Conservation (phyloP, 37 sponge, comb jelly and placozoan genomes). For the Corticium candelabrum region DNA sequence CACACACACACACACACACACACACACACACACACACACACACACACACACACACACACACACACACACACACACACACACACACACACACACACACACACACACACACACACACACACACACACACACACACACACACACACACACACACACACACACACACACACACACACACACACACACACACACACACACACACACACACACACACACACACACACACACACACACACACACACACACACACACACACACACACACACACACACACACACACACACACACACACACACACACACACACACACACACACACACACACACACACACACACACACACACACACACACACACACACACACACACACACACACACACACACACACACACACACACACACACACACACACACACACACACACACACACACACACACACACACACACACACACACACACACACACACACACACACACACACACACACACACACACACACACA, state of each 20-base stretch:
- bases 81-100: not conserved
- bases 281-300: not conserved
- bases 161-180: slow-evolving; percentile 37
- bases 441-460: slow-evolving; percentile 17
- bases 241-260: slow-evolving; percentile 17
- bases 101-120: not conserved
- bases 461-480: not conserved
- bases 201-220: slow-evolving; percentile 10
- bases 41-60: slow-evolving; percentile 12
- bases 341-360: slow-evolving; percentile 5
- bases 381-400: slow-evolving; percentile 20
- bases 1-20: not conserved
- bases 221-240: not conserved
- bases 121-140: not conserved
- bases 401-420: slow-evolving; percentile 5
- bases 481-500: slow-evolving; percentile 6
- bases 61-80: slow-evolving; percentile 7
- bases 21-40: slow-evolving; percentile 11
- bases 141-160: slow-evolving; percentile 23
- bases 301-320: not conserved
- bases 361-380: slow-evolving; percentile 24
- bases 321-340: slow-evolving; percentile 5
- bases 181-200: slow-evolving; percentile 30
- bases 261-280: slow-evolving; percentile 15
- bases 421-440: slow-evolving; percentile 24